Conservation (phyloP, 2,888 invertebrate species). For the Ptychoptera contaminata region DNA sequence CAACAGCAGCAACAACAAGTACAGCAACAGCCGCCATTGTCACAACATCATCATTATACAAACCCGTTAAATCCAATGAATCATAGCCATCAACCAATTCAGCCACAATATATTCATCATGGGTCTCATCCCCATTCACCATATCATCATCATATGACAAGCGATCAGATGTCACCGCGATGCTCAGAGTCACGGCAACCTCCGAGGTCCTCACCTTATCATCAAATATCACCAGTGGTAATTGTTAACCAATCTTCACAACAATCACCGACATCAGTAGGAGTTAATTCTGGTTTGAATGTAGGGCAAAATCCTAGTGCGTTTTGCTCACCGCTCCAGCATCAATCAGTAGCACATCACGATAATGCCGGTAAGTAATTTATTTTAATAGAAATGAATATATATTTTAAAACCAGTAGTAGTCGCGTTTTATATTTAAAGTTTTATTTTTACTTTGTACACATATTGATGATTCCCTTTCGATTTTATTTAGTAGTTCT, state of each 20-base stretch:
- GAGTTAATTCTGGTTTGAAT: no score
- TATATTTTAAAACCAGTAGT: no score
- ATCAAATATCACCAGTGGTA: slow-evolving; percentile 3
- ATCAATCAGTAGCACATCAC: slow-evolving; percentile 12
- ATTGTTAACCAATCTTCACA: no score
- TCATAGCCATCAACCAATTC: background rate
- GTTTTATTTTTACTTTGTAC: no score
- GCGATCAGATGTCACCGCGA: slow-evolving; percentile 2
- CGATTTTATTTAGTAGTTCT: no score
- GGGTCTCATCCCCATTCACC: background rate
- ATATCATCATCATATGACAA: background rate
- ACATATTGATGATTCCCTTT: no score
- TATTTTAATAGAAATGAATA: no score
- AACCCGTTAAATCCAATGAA: background rate
- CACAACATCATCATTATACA: background rate
- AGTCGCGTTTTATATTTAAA: no score
- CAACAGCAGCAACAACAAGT: slow-evolving; percentile 8
- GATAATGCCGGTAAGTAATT: slow-evolving; percentile 15
- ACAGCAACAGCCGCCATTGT: slow-evolving; percentile 5
- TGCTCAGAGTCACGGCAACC: slow-evolving; percentile 7
- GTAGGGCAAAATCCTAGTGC: slow-evolving; percentile 16
- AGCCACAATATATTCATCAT: background rate
- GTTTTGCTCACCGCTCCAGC: slow-evolving; percentile 27
- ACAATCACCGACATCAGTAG: no score
- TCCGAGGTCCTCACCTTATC: slow-evolving; percentile 7